Evolutionary conservation across 2,113 vertebrate species (phyloP), one percentile per base, ranked within the genome.

Genomic region (Sebastes fasciatus): DNA sequence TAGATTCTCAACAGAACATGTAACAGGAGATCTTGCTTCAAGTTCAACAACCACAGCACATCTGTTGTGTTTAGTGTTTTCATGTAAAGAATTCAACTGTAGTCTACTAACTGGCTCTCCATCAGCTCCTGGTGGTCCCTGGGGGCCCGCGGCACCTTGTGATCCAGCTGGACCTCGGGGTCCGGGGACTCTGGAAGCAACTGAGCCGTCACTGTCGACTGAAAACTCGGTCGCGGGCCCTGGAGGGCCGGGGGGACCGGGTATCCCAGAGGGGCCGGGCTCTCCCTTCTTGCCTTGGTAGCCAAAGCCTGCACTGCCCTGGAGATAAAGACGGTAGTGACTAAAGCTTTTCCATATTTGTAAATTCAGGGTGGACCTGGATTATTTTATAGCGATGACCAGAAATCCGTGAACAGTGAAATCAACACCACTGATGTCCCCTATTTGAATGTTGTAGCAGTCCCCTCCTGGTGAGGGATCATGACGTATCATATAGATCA

Each of bases 211-310:
- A 0, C 87, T 4, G 0, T 82, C 88, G 6, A 40, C 85, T 3
- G 91, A 62, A 1, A 75, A 19, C 0, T 95, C 91, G 0, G 94
- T 86, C 0, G 92, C 48, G 0, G 92, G 70, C 0, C 96, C 97
- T 0, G 96, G 94, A 8, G 94, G 93, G 0, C 95, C 96, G 0
- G 90, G 74, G 0, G 92, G 94, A 0, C 97, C 96, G 0, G 94
- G 88, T 0, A 75, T 86, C 0, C 97, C 96, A 3, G 64, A 42
- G 1, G 42, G 65, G 0, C 97, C 98, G 0, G 93, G 93, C 0
- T 99, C 97, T 11, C 97, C 97, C 84, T 99, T 98, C 65, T 90
- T 85, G 58, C 96, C 97, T 40, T 95, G 95, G 66, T 96, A 97
- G 8, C 96, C 96, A 91, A 97, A 96, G 0, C 97, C 97, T 64